Evolutionary conservation across 2,888 invertebrate species (phyloP).

Genomic region (Invenusta paracnida): DNA sequence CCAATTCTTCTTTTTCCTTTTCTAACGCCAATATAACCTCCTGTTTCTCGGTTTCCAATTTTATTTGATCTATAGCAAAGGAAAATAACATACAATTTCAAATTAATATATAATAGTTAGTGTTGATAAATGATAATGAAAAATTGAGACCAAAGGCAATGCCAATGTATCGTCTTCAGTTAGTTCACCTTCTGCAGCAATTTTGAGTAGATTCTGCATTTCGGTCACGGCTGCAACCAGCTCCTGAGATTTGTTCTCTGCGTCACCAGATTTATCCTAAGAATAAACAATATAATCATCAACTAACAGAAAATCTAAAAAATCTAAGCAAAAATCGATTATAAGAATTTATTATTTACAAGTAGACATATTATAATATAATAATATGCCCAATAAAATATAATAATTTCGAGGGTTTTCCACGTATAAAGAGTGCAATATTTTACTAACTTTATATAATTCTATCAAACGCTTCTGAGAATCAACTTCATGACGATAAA

Average conservation of each 20-base stretch:
- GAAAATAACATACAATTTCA: no score
- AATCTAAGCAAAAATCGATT: no score
- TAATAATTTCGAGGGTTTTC: no score
- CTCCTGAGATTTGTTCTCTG: background rate
- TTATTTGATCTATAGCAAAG: background rate
- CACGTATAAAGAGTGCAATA: no score
- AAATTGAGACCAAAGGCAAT: no score
- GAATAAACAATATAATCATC: background rate
- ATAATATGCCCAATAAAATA: no score
- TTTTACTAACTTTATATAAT: background rate
- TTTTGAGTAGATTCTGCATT: background rate
- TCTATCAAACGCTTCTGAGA: constrained; percentile 1
- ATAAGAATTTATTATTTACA: background rate
- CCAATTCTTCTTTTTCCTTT: background rate
- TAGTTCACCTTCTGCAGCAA: background rate
- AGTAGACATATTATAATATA: no score
- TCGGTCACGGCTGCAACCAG: background rate
- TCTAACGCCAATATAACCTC: constrained; percentile 14
- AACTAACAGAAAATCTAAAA: background rate
- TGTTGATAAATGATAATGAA: background rate
- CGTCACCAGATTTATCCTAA: background rate
- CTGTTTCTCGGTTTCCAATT: background rate
- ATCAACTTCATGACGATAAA: background rate
- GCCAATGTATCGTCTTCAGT: no score
- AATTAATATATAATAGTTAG: background rate